phyloP scores from a whole-genome alignment of 2,113 vertebrate species.

The Myotis lucifugus region DNA sequence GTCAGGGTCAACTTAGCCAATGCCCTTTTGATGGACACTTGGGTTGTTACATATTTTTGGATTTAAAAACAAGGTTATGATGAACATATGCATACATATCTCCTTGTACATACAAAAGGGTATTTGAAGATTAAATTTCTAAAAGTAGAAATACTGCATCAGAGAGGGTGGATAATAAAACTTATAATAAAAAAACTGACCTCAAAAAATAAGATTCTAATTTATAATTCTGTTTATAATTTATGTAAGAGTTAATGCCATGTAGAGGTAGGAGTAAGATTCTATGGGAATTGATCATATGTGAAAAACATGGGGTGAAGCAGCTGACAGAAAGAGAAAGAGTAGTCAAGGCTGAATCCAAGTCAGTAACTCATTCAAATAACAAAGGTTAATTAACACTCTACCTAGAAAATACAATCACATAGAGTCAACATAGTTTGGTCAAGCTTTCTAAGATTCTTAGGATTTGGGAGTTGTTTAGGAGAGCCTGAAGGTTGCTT shows the following conservation, averaged over 20 bases:
- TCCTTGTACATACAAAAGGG: not conserved
- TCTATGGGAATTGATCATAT: not conserved
- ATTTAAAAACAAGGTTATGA: not conserved
- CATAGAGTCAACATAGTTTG: not conserved
- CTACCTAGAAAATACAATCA: not conserved
- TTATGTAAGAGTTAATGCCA: not conserved
- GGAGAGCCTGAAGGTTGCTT: not conserved
- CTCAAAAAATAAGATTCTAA: constrained; percentile 10
- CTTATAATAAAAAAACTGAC: not conserved
- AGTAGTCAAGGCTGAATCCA: not conserved
- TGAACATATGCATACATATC: not conserved
- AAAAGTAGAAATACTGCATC: not conserved
- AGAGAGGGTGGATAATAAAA: not conserved
- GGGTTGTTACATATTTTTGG: not conserved
- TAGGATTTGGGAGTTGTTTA: not conserved
- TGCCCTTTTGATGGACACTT: not conserved
- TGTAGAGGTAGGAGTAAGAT: not conserved
- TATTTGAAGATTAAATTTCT: constrained; percentile 37
- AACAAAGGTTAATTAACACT: not conserved
- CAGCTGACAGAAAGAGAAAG: not conserved
- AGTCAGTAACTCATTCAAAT: not conserved
- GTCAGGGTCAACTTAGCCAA: not conserved
- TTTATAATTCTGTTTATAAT: not conserved
- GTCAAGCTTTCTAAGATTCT: not conserved
- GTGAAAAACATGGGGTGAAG: not conserved